These are phyloP conservation scores for Coracopsis vasa DNA, from an alignment of 2,113 vertebrate species.

Conservation along the genomic window DNA sequence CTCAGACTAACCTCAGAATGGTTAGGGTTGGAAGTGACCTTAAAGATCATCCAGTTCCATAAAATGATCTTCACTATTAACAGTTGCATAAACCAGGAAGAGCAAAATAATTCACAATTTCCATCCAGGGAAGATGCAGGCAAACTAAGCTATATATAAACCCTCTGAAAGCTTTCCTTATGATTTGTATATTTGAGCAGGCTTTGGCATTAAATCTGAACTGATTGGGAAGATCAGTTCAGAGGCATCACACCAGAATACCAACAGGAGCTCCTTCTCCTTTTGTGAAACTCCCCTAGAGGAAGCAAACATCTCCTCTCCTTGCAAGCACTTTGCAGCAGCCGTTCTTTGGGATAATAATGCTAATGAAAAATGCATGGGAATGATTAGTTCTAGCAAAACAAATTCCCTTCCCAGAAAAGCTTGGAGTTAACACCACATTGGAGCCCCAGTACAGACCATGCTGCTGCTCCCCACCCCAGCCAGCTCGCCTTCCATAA, in stretches of 20 bases:
- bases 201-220: conserved; percentile 42
- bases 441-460: neutral
- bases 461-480: rapidly evolving
- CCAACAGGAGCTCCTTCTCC: conserved; percentile 12
- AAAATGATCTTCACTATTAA: neutral
- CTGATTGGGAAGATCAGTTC: conserved; percentile 43
- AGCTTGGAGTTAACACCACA: neutral
- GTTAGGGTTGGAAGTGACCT: neutral
- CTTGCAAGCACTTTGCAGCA: neutral
- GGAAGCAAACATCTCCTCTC: neutral
- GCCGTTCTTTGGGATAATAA: conserved; percentile 51
- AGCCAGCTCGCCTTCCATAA: neutral
- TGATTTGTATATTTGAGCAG: conserved; percentile 21
- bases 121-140: neutral
- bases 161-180: neutral
- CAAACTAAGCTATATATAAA: neutral
- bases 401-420: conserved; percentile 40
- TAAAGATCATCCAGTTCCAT: neutral
- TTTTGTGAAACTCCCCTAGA: neutral
- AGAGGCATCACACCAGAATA: neutral
- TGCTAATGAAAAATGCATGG: conserved; percentile 53
- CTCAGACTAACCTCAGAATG: neutral
- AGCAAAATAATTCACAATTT: neutral
- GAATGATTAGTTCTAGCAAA: conserved; percentile 38
- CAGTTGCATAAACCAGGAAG: neutral